Evolutionary conservation across 2,888 invertebrate genomes (phyloP), one percentile per base, ranked within the genome.

Genomic region (Tachina lurida): DNA sequence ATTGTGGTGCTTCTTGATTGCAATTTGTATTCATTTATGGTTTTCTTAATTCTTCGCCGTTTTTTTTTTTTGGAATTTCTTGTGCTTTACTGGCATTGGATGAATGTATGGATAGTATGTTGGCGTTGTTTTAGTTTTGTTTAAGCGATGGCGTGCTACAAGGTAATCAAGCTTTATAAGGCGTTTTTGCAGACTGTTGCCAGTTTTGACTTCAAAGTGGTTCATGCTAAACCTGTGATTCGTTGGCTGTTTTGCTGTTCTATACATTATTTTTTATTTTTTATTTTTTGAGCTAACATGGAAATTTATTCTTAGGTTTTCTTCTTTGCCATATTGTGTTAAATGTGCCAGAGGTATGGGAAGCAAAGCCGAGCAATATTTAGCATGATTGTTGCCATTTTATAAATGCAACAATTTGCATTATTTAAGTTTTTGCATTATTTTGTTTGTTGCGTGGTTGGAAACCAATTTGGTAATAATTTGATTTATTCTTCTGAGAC

Each of bases 121-220:
- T 22, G 62, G 78, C 58, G 75, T 63, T 75, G 67, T 76, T 75
- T 17, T 79, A 60, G 54, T 70, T 45, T 52, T 56, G 60, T 75
- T 77, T 67, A 45, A 77, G 77, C 58, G 78, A 78, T 85, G 83
- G 76, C 84, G 87, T 85, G 87, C 84, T 84, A 87, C 84, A 84
- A 84, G 87, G 87, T 81, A 88, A 89, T 89, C 86, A 89, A 87
- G 87, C 87, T 80, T 80, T 68, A 81, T 88, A 88, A 88, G 88
- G 88, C 89, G 87, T 87, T 81, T 83, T 87, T 87, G 87, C 68
- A 83, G 78, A 79, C 83, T 80, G 77, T 83, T 84, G 76, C 82
- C 68, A 83, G 84, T 80, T 84, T 78, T 76, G 81, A 75, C 78
- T 84, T 79, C 22, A 74, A 22, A 67, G 49, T 75, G 47, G 43